Evolutionary conservation across 35 echinoderm and acorn worm genomes (phyloP).

Genomic region (Diadema setosum): DNA sequence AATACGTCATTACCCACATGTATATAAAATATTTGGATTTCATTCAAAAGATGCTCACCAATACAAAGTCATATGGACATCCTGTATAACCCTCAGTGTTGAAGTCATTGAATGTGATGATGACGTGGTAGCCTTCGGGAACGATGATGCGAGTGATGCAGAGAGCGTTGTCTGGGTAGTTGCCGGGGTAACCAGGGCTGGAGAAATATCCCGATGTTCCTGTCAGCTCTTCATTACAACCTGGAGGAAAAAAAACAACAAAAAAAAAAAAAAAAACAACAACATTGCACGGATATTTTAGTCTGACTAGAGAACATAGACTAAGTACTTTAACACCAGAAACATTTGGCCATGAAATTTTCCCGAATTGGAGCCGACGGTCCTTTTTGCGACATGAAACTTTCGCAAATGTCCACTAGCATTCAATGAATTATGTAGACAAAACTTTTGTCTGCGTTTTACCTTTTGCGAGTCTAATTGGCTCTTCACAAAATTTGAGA

Average conservation of each 20-base stretch:
- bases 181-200: constrained; percentile 58
- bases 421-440: no score
- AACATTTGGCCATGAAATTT: not conserved
- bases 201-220: constrained; percentile 30
- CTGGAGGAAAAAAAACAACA: constrained; percentile 25
- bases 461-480: no score
- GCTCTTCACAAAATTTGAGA: no score
- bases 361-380: not conserved
- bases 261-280: no score
- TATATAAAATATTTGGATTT: no score
- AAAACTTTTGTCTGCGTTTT: no score
- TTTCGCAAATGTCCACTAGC: no score
- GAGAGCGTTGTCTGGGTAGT: constrained; percentile 35
- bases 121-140: not conserved
- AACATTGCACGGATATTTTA: no score
- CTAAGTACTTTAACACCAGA: not conserved
- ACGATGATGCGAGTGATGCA: constrained; percentile 29
- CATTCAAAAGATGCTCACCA: not conserved
- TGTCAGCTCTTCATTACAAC: constrained; percentile 43
- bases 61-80: constrained; percentile 59
- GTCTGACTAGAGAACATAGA: no score
- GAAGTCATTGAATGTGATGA: constrained; percentile 63
- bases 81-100: constrained; percentile 29
- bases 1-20: no score
- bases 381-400: not conserved